These are phyloP conservation scores for Scortum barcoo DNA, from an alignment of 2,113 vertebrate genomes.

Conservation along the genomic window DNA sequence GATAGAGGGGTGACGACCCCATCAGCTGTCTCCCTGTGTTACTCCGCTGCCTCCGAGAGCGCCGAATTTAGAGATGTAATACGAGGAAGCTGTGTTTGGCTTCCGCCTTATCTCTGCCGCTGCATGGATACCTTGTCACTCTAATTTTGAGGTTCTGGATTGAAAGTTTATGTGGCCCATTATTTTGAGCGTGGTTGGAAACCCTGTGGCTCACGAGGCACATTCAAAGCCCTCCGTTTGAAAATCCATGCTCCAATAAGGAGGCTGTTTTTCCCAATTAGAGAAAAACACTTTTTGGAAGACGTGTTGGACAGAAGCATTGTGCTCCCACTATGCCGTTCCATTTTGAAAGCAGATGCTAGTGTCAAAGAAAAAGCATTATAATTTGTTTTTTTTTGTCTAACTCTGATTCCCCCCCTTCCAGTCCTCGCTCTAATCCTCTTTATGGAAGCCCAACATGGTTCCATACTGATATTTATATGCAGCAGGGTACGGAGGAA, in stretches of 20 bases:
- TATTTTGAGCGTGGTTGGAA: conserved; percentile 16
- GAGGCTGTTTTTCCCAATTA: neutral
- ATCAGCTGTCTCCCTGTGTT: conserved; percentile 2
- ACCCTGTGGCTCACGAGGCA: neutral
- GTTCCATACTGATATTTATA: conserved; percentile 41
- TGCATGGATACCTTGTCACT: conserved; percentile 44
- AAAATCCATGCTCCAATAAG: neutral
- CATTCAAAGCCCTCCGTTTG: neutral
- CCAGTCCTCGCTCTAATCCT: conserved; percentile 34
- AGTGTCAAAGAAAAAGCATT: conserved; percentile 18
- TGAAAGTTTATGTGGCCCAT: conserved; percentile 21
- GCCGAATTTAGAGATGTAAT: neutral
- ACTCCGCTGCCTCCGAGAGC: neutral
- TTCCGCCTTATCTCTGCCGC: conserved; percentile 40
- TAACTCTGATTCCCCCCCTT: neutral
- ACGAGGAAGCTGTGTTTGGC: conserved; percentile 1
- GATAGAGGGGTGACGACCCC: neutral
- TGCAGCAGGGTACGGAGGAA: conserved; percentile 24
- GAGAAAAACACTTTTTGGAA: neutral
- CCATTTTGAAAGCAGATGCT: conserved; percentile 26
- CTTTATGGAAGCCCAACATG: conserved; percentile 37
- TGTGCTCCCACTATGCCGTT: neutral
- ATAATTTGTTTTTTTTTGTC: conserved; percentile 3
- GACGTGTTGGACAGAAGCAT: neutral
- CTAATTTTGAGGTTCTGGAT: conserved; percentile 41